Conservation (phyloP, 2,797 vertebrate species). For the Galago senegalensis region DNA sequence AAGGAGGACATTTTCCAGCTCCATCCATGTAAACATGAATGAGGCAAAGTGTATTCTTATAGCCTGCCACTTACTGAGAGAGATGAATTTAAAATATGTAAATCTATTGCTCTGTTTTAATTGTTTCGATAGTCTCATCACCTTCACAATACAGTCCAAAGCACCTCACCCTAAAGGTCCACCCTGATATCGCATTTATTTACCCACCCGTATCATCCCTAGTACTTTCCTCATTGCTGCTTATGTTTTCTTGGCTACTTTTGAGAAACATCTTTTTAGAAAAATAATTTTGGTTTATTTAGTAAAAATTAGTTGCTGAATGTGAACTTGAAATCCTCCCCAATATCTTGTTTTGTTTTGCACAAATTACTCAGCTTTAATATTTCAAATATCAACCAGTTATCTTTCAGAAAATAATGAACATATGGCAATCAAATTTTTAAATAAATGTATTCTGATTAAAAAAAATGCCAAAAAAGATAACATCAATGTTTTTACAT, state of each 20-base stretch:
- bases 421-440: background rate
- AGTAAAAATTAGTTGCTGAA: background rate
- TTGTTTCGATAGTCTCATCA: background rate
- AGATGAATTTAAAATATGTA: background rate
- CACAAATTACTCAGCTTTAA: background rate
- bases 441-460: background rate
- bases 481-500: background rate
- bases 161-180: background rate
- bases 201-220: background rate
- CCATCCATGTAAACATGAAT: too few relatives aligned
- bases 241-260: background rate
- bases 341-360: background rate
- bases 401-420: background rate
- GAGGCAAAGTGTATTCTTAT: background rate
- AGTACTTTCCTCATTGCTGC: background rate
- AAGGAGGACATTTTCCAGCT: too few relatives aligned
- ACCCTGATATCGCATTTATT: background rate
- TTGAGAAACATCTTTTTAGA: background rate
- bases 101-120: background rate
- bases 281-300: background rate
- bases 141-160: background rate
- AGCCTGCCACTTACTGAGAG: background rate
- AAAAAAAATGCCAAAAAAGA: background rate
- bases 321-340: background rate
- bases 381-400: background rate